Evolutionary conservation across 1,140 invertebrate species (phyloP).

Genomic region (Drosophila murphyi): DNA sequence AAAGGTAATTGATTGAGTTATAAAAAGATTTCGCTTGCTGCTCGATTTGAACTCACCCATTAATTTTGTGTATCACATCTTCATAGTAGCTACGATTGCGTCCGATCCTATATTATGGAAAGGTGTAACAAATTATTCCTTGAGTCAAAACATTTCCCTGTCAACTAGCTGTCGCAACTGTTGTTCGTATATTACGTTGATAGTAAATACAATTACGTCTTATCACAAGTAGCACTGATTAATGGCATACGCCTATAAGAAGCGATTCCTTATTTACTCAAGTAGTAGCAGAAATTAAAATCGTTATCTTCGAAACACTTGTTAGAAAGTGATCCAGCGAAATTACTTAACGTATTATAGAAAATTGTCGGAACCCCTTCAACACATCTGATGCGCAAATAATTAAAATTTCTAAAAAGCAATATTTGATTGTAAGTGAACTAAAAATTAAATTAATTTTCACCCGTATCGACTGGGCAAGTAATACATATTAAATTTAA

Average conservation of each 20-base stretch:
- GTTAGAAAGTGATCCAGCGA: no score
- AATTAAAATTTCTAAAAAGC: neutral
- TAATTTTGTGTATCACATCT: slow-evolving; percentile 87
- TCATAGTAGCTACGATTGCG: slow-evolving; percentile 87
- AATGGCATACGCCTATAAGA: neutral
- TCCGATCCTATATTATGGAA: slow-evolving; percentile 87
- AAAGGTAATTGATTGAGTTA: slow-evolving; percentile 4
- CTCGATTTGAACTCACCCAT: slow-evolving; percentile 86
- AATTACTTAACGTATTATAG: no score
- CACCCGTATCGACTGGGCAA: no score
- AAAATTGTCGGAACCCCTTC: neutral
- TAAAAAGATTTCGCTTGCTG: neutral
- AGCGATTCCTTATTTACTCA: neutral
- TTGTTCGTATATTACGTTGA: no score
- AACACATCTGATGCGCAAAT: neutral
- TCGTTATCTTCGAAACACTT: neutral
- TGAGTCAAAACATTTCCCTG: neutral
- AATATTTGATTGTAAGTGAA: no score
- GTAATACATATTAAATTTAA: no score
- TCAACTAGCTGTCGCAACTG: neutral
- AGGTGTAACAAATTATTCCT: slow-evolving; percentile 35
- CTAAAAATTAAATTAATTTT: no score
- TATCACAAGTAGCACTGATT: neutral
- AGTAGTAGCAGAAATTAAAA: neutral
- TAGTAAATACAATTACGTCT: neutral